Evolutionary conservation across 1,140 invertebrate species (phyloP).

Genomic region (Epicauta chinensis): DNA sequence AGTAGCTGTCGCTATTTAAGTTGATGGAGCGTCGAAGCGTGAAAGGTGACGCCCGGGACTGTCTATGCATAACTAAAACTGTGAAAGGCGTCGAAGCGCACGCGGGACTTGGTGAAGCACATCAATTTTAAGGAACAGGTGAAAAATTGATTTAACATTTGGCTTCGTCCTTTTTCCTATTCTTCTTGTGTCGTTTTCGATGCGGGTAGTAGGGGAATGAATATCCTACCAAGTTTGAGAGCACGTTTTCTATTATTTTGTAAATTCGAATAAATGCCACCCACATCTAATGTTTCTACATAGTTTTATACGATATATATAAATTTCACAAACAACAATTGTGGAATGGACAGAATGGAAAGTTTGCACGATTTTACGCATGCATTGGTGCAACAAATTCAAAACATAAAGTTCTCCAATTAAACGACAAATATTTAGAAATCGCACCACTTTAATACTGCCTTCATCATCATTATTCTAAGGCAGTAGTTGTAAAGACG

Average conservation of each 20-base stretch:
- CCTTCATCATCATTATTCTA: too few relatives aligned
- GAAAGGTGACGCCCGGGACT: constrained; percentile 32
- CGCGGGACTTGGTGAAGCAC: constrained; percentile 17
- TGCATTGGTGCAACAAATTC: background rate
- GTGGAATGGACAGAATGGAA: background rate
- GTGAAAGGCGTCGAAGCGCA: constrained; percentile 20
- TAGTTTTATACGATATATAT: too few relatives aligned
- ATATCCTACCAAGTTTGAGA: too few relatives aligned
- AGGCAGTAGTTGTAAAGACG: too few relatives aligned
- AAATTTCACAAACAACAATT: too few relatives aligned
- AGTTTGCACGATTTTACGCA: background rate
- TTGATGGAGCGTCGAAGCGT: constrained; percentile 30
- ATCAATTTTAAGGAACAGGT: constrained; percentile 32
- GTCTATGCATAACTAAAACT: constrained; percentile 33
- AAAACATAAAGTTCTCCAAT: too few relatives aligned
- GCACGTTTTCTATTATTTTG: background rate
- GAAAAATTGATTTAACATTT: constrained; percentile 30
- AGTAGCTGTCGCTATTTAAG: constrained; percentile 32
- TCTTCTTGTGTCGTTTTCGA: too few relatives aligned
- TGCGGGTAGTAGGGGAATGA: too few relatives aligned
- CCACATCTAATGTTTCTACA: too few relatives aligned
- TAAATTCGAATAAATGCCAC: too few relatives aligned
- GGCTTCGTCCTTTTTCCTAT: background rate
- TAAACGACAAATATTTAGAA: too few relatives aligned
- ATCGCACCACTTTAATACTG: too few relatives aligned